phyloP scores from a whole-genome alignment of 2,888 invertebrate genomes.

The Aphidoletes aphidimyza region DNA sequence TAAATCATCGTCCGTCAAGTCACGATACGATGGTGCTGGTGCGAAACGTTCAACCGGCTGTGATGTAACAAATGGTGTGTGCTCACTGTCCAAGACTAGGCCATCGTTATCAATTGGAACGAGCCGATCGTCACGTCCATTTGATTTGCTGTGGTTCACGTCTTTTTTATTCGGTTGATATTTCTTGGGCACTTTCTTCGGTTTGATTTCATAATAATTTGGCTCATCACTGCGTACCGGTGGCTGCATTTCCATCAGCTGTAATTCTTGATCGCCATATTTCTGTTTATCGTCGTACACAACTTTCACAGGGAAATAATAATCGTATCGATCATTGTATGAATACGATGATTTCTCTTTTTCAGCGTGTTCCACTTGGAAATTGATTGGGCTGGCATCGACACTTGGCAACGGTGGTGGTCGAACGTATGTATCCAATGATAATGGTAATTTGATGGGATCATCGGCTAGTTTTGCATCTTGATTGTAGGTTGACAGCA shows the following conservation, averaged over 20 bases:
- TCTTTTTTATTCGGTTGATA: slow-evolving; percentile 58
- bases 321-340: slow-evolving; percentile 35
- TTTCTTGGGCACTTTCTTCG: slow-evolving; percentile 65
- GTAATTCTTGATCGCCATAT: slow-evolving; percentile 7
- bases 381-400: background rate
- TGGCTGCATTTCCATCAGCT: slow-evolving; percentile 55
- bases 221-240: slow-evolving; percentile 59
- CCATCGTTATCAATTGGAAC: background rate
- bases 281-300: slow-evolving; percentile 23
- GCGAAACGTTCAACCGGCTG: slow-evolving; percentile 27
- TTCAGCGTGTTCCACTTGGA: slow-evolving; percentile 48
- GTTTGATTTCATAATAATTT: slow-evolving; percentile 62
- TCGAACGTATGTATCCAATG: slow-evolving; percentile 21
- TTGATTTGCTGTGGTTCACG: slow-evolving; percentile 46
- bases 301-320: slow-evolving; percentile 24
- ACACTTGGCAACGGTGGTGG: background rate
- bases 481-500: background rate
- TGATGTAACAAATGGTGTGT: background rate
- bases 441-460: background rate
- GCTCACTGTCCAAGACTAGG: slow-evolving; percentile 9
- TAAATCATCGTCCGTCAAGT: background rate
- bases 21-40: slow-evolving; percentile 35
- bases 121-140: background rate
- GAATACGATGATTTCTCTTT: slow-evolving; percentile 10
- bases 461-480: background rate